Conservation (phyloP, 2,113 vertebrate species). For the Ornithorhynchus anatinus region DNA sequence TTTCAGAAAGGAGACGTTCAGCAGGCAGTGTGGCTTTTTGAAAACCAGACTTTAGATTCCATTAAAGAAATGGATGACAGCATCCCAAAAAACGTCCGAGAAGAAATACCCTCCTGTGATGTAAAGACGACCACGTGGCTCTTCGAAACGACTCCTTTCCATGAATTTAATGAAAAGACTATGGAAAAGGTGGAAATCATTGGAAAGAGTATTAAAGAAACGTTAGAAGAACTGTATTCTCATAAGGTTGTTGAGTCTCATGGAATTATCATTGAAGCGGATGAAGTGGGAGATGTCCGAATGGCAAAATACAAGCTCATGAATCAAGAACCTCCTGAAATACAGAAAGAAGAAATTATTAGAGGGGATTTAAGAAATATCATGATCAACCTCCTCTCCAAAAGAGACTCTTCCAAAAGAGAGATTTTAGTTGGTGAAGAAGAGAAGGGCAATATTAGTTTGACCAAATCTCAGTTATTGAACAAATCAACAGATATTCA, state of each 20-base stretch:
- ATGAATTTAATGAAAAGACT: constrained; percentile 81
- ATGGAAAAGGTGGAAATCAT: constrained; percentile 81
- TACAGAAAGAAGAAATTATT: constrained; percentile 87
- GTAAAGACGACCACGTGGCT: constrained; percentile 90
- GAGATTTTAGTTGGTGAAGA: constrained; percentile 80
- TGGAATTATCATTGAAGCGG: constrained; percentile 86
- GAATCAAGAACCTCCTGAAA: constrained; percentile 83
- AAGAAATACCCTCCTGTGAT: constrained; percentile 84
- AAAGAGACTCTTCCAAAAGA: constrained; percentile 65
- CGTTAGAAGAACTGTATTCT: constrained; percentile 85
- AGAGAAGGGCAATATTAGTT: constrained; percentile 84
- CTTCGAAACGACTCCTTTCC: constrained; percentile 90
- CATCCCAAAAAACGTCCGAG: constrained; percentile 50
- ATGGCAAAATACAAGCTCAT: constrained; percentile 92
- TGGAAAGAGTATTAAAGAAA: constrained; percentile 87
- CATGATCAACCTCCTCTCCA: constrained; percentile 85
- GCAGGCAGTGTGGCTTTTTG: constrained; percentile 90
- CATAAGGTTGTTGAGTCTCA: constrained; percentile 83
- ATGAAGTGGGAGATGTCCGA: constrained; percentile 88
- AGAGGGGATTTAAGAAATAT: constrained; percentile 84
- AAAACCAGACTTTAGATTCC: constrained; percentile 84
- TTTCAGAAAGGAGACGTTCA: constrained; percentile 84
- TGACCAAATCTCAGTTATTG: constrained; percentile 82
- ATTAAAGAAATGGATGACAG: constrained; percentile 77
- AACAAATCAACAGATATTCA: constrained; percentile 72